Evolutionary conservation across 2,797 vertebrate species (phyloP).

Genomic region (Pseudochromis fuscus): DNA sequence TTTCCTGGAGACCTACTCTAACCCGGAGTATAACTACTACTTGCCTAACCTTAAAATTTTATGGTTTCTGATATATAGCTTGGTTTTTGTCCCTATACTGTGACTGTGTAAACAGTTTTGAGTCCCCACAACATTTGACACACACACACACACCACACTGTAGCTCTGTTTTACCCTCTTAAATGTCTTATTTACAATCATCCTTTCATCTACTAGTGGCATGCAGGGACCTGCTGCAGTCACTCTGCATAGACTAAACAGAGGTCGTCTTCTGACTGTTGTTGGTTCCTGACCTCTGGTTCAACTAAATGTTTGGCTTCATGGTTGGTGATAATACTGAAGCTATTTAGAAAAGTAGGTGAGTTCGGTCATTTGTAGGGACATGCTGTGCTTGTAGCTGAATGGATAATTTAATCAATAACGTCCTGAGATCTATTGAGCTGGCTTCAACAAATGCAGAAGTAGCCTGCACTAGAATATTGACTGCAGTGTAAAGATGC

Average conservation of each 20-base stretch:
- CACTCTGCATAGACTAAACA: no score
- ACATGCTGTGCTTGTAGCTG: slow-evolving; percentile 39
- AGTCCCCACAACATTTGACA: no score
- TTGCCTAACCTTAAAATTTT: no score
- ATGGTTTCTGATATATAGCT: no score
- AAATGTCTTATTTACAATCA: slow-evolving; percentile 30
- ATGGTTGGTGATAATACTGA: slow-evolving; percentile 18
- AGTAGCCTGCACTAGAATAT: slow-evolving; percentile 7
- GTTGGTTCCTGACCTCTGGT: background rate
- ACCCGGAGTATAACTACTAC: no score
- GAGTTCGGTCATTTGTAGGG: slow-evolving; percentile 21
- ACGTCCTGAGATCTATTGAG: slow-evolving; percentile 40
- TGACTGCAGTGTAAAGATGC: slow-evolving; percentile 7
- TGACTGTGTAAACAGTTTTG: no score
- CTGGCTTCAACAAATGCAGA: slow-evolving; percentile 1
- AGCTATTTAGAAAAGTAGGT: slow-evolving; percentile 6
- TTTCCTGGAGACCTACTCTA: no score
- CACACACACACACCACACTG: background rate
- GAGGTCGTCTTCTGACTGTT: no score
- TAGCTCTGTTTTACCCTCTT: slow-evolving; percentile 43
- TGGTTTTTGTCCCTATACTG: no score
- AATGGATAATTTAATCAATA: slow-evolving; percentile 59
- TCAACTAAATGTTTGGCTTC: slow-evolving; percentile 20
- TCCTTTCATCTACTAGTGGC: slow-evolving; percentile 48
- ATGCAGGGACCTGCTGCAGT: slow-evolving; percentile 55